These are phyloP conservation scores for Rhinopomastus cyanomelas DNA, from an alignment of 2,113 vertebrate genomes.

Conservation along the genomic window DNA sequence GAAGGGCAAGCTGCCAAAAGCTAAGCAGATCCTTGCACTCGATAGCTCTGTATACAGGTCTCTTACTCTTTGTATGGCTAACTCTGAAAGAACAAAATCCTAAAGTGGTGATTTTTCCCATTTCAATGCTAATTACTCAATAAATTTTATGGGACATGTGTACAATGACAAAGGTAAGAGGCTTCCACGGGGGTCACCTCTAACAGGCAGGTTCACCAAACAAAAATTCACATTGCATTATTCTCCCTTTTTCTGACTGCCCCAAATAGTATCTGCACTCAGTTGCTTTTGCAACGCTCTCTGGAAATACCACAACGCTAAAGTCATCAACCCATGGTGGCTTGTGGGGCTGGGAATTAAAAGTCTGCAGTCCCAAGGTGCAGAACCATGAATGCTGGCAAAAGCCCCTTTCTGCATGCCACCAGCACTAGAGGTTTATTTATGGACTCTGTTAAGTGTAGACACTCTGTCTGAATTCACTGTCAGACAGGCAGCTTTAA, in stretches of 20 bases:
- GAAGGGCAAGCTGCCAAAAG: neutral
- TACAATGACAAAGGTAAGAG: neutral
- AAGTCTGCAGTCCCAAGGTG: conserved; percentile 9
- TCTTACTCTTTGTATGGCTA: neutral
- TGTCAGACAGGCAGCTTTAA: conserved; percentile 44
- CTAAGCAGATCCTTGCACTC: neutral
- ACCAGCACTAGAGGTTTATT: conserved; percentile 51
- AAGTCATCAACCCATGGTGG: neutral
- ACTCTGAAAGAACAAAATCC: neutral
- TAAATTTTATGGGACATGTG: neutral
- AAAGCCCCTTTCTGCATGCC: conserved; percentile 23
- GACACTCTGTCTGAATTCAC: conserved; percentile 30
- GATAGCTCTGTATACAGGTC: neutral
- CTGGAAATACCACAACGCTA: neutral
- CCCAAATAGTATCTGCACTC: neutral
- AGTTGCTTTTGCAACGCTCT: neutral
- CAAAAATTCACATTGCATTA: neutral
- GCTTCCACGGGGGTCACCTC: neutral
- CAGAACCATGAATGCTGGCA: conserved; percentile 25
- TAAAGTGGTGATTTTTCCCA: neutral
- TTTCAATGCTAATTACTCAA: neutral
- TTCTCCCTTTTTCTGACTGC: neutral
- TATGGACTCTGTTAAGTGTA: conserved; percentile 48
- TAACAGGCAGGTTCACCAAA: neutral
- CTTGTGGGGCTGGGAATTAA: neutral